Evolutionary conservation across 2,888 invertebrate species (phyloP), one percentile per base, ranked within the genome.

Genomic region (Cephus sareptanus): DNA sequence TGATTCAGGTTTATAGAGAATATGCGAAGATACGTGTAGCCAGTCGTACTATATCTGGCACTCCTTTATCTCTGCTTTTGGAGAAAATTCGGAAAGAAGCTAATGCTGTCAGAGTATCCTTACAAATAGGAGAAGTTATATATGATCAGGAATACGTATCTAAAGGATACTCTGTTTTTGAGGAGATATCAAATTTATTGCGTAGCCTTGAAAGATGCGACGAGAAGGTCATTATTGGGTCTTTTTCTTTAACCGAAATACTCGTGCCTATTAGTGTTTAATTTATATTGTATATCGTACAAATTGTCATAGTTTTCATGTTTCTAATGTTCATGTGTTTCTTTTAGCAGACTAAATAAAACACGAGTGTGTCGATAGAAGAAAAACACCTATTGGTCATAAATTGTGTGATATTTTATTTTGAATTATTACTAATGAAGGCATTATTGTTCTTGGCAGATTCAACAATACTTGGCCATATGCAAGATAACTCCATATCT

Each of bases 381-480:
- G 9, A 56, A 56, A 56, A 23, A 56, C 23, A 56, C 15, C 23
- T 15, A 56, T 23, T 56, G 56, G 23, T 56, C 15, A 9, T 56
- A 56, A 56, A 56, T 9, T 56, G 9, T 9, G 23, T 56, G 23
- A 23, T 56, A 56, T 56, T 23, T 9, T 56, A 23, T 23, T 23
- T 56, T 56, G 23, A 56, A 56, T 23, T 56, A 9, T 9, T 23
- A 56, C 56, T 56, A 15, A 56, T 9, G 9, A 56, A 23, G 23
- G 23, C 23, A 23, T 56, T 56, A 23, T 23, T 35, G 11, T n/a
- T 34, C 69, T 73, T 80, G 79, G 68, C 78, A 88, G 88, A 85
- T 89, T n/a, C 89, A 88, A 40, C 86, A 88, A 75, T 87, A 86
- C 79, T 79, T 89, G 74, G 85, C 84, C 23, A 81, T 87, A 77